Percentiles rank a stretch among this genome's conserved stretches.
Conservation (phyloP, 2,888 invertebrate species). For the Pomacea canaliculata region DNA sequence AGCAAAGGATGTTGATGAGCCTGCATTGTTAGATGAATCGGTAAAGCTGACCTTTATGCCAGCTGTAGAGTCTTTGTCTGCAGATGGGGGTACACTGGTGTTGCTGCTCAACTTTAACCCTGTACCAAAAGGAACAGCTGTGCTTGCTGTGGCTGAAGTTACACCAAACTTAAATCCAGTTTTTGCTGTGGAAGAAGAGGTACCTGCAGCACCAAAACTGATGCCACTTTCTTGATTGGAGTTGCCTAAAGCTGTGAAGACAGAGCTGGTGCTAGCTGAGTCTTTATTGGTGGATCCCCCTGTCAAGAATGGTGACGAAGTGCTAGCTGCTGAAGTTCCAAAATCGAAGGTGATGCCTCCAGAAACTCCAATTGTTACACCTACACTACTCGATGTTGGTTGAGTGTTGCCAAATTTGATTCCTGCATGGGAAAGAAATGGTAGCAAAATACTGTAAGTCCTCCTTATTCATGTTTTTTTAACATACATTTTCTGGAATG, state of each 20-base stretch:
- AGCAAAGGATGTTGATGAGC: conserved; percentile 1
- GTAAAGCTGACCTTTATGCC: conserved; percentile 4
- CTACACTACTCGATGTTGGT: too few relatives aligned
- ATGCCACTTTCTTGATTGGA: not conserved
- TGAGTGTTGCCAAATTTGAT: too few relatives aligned
- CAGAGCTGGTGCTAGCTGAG: not conserved
- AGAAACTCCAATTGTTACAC: not conserved
- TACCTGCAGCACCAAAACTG: not conserved
- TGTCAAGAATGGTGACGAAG: conserved; percentile 12
- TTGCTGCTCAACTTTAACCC: not conserved
- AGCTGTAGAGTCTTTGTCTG: not conserved
- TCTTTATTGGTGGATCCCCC: not conserved
- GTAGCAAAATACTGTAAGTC: too few relatives aligned
- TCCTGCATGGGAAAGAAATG: too few relatives aligned
- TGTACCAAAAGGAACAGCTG: not conserved
- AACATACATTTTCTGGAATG: too few relatives aligned
- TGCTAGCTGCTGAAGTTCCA: not conserved
- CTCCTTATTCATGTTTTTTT: too few relatives aligned
- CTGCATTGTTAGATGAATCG: conserved; percentile 21
- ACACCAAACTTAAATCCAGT: conserved; percentile 28
- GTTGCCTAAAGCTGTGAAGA: too few relatives aligned
- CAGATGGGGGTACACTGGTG: not conserved
- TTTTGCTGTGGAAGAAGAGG: conserved; percentile 10
- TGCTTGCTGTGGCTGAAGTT: not conserved
- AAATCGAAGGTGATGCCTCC: conserved; percentile 12